Percentiles rank a stretch among this genome's conserved stretches.
Conservation (phyloP, 2,113 vertebrate genomes). For the Macquaria australasica region DNA sequence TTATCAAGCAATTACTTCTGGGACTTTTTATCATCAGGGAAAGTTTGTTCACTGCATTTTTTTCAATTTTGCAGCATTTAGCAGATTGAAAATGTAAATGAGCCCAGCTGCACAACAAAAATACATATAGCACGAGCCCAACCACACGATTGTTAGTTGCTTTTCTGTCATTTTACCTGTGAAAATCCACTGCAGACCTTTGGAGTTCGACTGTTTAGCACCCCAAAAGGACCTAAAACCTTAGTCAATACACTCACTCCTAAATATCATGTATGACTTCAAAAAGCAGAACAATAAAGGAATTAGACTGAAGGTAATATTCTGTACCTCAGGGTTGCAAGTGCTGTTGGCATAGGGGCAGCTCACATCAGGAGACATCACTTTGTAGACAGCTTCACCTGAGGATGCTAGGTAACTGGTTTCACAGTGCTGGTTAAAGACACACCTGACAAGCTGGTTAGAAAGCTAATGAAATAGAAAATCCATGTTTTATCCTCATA, state of each 20-base stretch:
- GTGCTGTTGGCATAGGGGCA: conserved; percentile 89
- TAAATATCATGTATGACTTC: background rate
- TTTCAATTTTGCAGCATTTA: no score
- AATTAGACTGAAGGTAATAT: accelerated
- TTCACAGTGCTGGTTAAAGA: conserved; percentile 39
- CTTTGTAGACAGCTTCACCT: conserved; percentile 90
- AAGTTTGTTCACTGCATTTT: no score
- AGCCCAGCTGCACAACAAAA: no score
- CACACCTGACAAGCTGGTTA: background rate
- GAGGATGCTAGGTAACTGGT: conserved; percentile 92
- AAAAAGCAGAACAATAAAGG: conserved; percentile 5
- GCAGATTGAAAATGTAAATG: no score
- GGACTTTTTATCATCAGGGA: no score
- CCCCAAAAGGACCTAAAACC: background rate
- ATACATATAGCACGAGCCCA: no score
- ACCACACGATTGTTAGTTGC: no score
- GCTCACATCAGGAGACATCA: conserved; percentile 83
- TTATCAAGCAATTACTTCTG: no score
- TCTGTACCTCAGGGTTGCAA: conserved; percentile 88
- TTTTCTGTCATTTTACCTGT: background rate
- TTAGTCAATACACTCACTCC: background rate
- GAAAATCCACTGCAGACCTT: background rate
- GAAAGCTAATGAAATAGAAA: background rate
- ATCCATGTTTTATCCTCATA: background rate
- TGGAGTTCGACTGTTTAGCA: background rate